Base-by-base conservation (phyloP, 1,140 invertebrate species). In the Danaus plexippus region DNA sequence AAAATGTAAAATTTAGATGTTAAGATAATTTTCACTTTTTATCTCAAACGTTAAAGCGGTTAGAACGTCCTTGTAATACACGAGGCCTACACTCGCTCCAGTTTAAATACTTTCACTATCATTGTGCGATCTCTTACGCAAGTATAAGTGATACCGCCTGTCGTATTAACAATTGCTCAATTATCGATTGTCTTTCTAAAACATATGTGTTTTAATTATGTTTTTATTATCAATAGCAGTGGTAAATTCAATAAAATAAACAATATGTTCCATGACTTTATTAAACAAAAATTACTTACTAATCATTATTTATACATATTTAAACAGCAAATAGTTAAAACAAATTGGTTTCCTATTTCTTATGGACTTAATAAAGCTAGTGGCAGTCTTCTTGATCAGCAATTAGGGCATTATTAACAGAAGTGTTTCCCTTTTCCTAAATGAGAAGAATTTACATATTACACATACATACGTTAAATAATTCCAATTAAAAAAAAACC, bases 41-140 rank as follows among this genome's bases (percentile, higher is more conserved):
- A 32, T 32, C 22, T 32, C 22, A 32, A 6, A 32, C 7, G 22
- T 32, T 32, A 32, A 32, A 32, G 22, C 56, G 60, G 53, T 57
- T 61, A 52, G 47, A 64, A 63, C 69, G 81, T 82, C 79, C 81
- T 85, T 85, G 79, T 73, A 69, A 66, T 60, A 80, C 68, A 64
- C 61, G 46, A 58, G 58, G 57, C 64, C 49, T 61, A 69, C 72
- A 72, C 63, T 73, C 64, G 77, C 68, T 74, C 77, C 72, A 76
- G 70, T 75, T 77, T 71, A 67, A 50, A 61, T 61, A 84, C 81
- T 85, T 85, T 85, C 79, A 82, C 81, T 77, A 73, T 76, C 76
- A 76, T 82, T 85, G 76, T 78, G 57, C 66, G 68, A 70, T 52
- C 59, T 57, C 61, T 81, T 84, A 61, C 79, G 72, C 71, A 85